Base-by-base conservation (phyloP, 2,797 vertebrate genomes). In the Gorsachius magnificus region DNA sequence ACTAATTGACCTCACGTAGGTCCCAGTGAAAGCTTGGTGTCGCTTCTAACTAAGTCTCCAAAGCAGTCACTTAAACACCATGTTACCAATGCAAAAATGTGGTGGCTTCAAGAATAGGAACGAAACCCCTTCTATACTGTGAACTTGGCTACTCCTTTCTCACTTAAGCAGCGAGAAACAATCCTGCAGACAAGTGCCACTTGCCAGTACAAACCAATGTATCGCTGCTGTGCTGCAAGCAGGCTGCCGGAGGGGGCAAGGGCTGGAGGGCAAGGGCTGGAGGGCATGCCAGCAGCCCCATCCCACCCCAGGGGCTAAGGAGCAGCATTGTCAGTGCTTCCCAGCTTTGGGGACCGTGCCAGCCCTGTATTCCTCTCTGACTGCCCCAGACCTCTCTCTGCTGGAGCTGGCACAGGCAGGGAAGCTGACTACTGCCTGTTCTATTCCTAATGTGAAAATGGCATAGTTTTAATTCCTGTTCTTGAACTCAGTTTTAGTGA, bases 401-500 rank as follows among this genome's bases (percentile, higher is more conserved):
- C 43, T 80, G 84, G 36, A 53, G 10, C n/a, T 83, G 76, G 53
- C 45, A 64, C 17, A 63, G 48, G 11, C 8, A 41, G 26, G 33
- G n/a, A 77, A 83, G 71, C 48, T 84, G 77, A 45, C 53, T 61
- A 33, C 9, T 58, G 26, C 16, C 29, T 68, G 8, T 19, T 76
- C 43, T 41, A 1, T 50, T 28, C 31, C 43, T 66, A 33, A 72
- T 15, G 60, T 26, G 28, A 79, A 79, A 18, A 80, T 16, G 20
- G 48, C 64, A 35, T 15, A 70, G 61, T 64, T 96, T 93, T 70
- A 92, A 85, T 64, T 95, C 46, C 64, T 87, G 24, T 81, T 70
- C 90, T 64, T 90, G 69, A 87, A 84, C 64, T 78, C 71, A 14
- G 43, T 68, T 95, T 93, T 61, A 95, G 78, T 95, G 71, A 96